Evolutionary conservation across 2,113 vertebrate species (phyloP), one percentile per base, ranked within the genome.

Genomic region (Anas platyrhynchos): DNA sequence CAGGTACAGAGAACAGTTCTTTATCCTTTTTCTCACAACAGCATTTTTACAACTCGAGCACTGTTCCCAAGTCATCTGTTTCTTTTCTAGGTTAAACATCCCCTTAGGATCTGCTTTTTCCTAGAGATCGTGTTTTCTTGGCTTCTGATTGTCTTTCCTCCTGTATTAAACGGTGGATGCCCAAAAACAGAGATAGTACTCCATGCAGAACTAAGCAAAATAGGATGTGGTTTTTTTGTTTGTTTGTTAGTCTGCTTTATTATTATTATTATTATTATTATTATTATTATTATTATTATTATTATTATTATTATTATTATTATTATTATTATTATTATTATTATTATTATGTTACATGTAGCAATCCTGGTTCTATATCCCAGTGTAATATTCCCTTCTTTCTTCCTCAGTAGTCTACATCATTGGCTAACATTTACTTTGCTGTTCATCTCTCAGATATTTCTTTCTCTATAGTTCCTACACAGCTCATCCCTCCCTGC

Each of bases 1-100:
- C 9, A 89, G 74, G 86, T 16, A n/a, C 4, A 78, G 7, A 78
- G n/a, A 81, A 90, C 9, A 82, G 36, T 43, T 86, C n/a, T 67
- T 81, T 67, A 67, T 8, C 16, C 20, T 77, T 32, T 44, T 74
- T 82, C n/a, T 50, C 52, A 67, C 3, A 63, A 89, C 69, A 86
- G 13, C 20, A 50, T 44, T 77, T 69, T 83, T 34, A 54, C 3
- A 8, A 81, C 61, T 62, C 27, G 9, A 81, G 38, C 26, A 17
- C 16, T 62, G 80, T 62, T 66, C 41, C n/a, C 1, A 0, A n/a
- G 7, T 41, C 15, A 1, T 20, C 43, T 22, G 7, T 7, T 23
- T 56, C 16, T 61, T 41, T 82, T 68, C 59, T 12, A 89, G 3
- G 12, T 55, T 61, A 84, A 91, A 79, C 7, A 79, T 7, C 13